Evolutionary conservation across 2,113 vertebrate species (phyloP).

Genomic region (Nyctereutes procyonoides): DNA sequence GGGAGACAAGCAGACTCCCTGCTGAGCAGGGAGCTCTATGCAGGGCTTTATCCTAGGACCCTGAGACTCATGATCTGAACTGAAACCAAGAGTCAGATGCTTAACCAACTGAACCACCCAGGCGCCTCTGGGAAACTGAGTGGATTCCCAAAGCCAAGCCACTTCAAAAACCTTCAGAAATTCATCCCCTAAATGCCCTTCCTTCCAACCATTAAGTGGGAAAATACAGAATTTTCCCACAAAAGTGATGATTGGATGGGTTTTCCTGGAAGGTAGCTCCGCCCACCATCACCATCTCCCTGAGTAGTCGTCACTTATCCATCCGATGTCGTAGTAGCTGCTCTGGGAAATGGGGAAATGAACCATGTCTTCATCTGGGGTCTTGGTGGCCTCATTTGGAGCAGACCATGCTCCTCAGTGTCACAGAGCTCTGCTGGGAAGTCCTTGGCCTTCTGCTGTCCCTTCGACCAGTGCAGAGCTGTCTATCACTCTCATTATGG

Average conservation of each 20-base stretch:
- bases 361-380: background rate
- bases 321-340: background rate
- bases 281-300: background rate
- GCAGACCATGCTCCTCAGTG: background rate
- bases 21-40: background rate
- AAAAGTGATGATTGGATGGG: background rate
- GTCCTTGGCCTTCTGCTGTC: background rate
- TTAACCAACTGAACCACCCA: background rate
- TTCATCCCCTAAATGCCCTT: background rate
- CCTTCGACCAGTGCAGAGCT: too few relatives aligned
- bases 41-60: background rate
- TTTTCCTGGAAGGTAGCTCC: background rate
- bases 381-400: background rate
- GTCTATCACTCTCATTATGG: background rate
- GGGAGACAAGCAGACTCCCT: background rate
- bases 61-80: background rate
- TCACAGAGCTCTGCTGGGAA: background rate
- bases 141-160: background rate
- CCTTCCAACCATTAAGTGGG: background rate
- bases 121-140: background rate
- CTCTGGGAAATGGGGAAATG: background rate
- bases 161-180: background rate
- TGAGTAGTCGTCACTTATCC: background rate
- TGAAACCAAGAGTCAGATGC: background rate
- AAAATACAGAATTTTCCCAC: background rate